Evolutionary conservation across 2,888 invertebrate genomes (phyloP), one percentile per base, ranked within the genome.

Genomic region (Cephalotes varians): DNA sequence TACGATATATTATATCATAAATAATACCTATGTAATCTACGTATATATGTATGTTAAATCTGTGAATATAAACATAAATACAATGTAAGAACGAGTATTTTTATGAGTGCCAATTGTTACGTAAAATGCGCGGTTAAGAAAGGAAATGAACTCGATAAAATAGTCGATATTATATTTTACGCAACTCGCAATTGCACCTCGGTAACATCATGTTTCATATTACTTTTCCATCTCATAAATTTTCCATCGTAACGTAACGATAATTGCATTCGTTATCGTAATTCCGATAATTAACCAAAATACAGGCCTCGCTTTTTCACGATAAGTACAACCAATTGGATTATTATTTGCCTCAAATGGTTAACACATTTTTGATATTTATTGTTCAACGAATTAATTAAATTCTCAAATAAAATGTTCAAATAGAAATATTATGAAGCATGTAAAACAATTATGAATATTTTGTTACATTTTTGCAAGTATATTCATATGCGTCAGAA

Each of bases 221-320:
- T n/a, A 25, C 51, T 71, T 56, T 72, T 40, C 40, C 54, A 49
- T 56, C n/a, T 40, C 72, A 56, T 56, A 56, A 56, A 72, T 72
- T 72, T 72, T 69, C 31, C 10, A 51, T 69, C 47, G 51, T n/a
- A 69, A 67, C 28, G 10, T 56, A 56, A 65, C 72, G 18, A 56
- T 56, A 72, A 72, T 44, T 40, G 12, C 18, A 40, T 56, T 72
- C 67, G 56, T 40, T 28, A 40, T 3, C 28, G 72, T 40, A 72
- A 72, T 72, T 72, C 56, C 15, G 7, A 56, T 72, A 72, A 72
- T 72, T 72, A 56, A 72, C 54, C 71, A 56, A 54, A 71, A 54
- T 71, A 54, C 51, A 51, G 25, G 56, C 25, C 12, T 40, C 28
- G 40, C 37, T 56, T 72, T 72, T 54, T 54, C 37, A 54, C 18